phyloP scores from a whole-genome alignment of 2,797 vertebrate genomes.

The Mycteria americana region DNA sequence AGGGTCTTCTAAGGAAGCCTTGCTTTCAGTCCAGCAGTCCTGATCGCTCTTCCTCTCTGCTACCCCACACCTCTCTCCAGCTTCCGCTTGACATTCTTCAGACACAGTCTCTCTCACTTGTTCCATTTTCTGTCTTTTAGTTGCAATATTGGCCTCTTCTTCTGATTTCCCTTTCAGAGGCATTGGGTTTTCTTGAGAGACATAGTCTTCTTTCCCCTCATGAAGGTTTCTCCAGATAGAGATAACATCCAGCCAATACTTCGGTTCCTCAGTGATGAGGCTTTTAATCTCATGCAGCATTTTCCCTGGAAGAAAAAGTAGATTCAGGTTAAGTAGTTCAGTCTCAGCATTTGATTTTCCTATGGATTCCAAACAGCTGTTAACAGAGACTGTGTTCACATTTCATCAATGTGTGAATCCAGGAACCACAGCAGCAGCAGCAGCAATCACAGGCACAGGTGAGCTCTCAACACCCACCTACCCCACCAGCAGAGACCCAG shows the following conservation, averaged over 20 bases:
- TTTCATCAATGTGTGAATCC: not conserved
- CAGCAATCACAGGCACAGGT: not conserved
- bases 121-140: constrained; percentile 62
- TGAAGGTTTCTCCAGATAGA: constrained; percentile 76
- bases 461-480: not conserved
- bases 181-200: not conserved
- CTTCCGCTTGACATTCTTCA: not conserved
- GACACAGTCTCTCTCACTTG: not conserved
- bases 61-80: not conserved
- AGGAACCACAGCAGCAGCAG: not conserved
- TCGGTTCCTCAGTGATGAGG: constrained; percentile 72
- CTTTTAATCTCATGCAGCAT: constrained; percentile 73
- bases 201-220: not conserved
- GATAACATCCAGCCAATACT: constrained; percentile 75
- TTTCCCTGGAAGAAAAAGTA: constrained; percentile 65
- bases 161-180: constrained; percentile 60
- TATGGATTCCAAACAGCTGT: not conserved
- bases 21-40: not conserved
- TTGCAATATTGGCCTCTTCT: not conserved
- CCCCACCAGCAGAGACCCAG: not conserved
- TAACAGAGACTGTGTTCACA: not conserved
- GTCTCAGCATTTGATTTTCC: not conserved
- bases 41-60: not conserved
- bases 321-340: not conserved
- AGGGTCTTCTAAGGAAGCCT: not conserved